A percentile compares a stretch with the other conserved stretches of the same genome.
phyloP scores from a whole-genome alignment of 2,113 vertebrate genomes.

The Hydropotes inermis region DNA sequence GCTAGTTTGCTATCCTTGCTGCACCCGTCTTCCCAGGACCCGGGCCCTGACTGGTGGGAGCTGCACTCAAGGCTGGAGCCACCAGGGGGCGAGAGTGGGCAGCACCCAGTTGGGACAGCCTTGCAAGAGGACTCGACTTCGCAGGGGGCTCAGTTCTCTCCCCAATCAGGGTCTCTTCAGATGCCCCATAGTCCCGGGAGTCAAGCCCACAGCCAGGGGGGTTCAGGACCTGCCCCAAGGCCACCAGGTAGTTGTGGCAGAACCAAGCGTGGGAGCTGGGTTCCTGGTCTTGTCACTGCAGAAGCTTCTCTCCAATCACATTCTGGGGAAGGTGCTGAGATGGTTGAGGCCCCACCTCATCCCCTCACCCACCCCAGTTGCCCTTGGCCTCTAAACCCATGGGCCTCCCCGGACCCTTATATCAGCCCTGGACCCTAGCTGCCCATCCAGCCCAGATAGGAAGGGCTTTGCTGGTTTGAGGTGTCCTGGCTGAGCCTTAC shows the following conservation, averaged over 20 bases:
- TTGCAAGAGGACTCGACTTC: background rate
- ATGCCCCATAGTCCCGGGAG: background rate
- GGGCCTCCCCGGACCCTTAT: background rate
- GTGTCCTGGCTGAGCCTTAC: rapidly evolving
- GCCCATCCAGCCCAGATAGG: background rate
- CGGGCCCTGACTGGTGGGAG: rapidly evolving
- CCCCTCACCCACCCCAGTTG: background rate
- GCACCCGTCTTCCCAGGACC: rapidly evolving
- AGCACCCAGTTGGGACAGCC: background rate
- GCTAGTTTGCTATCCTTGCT: rapidly evolving
- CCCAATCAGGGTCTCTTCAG: rapidly evolving
- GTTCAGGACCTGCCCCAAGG: background rate
- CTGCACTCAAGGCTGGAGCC: background rate
- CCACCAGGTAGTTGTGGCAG: background rate
- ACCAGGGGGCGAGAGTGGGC: background rate
- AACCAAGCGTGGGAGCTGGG: background rate
- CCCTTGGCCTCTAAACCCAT: background rate
- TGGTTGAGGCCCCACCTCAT: rapidly evolving
- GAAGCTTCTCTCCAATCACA: no score
- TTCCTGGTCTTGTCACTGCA: background rate
- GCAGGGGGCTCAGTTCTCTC: background rate
- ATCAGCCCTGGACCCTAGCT: background rate
- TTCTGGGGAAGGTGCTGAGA: background rate
- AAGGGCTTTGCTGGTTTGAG: background rate
- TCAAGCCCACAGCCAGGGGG: background rate